Evolutionary conservation across 1,140 invertebrate species (phyloP), one percentile per base, ranked within the genome.

Genomic region (Anastatus disparis): DNA sequence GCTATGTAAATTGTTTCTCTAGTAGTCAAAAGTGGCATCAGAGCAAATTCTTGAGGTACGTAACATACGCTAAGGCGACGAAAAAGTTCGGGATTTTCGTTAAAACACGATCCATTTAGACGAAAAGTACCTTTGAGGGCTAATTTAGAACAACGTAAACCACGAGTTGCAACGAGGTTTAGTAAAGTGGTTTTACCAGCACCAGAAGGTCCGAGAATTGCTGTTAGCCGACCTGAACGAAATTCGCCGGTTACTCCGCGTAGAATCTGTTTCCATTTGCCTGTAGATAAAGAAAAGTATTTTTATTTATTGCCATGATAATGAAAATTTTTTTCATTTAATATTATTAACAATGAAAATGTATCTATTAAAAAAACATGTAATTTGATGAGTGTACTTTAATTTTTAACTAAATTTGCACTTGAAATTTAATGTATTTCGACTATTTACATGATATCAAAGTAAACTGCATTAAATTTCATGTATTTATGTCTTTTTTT

Each of bases 171-270:
- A 17, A 89, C 69, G 13, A 92, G 89, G 74, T 91, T 91, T 81
- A 93, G 86, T 3, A 93, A 82, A 2, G 91, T 92, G 17, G 91
- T 91, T 79, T 95, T 95, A 8, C 93, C 94, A 8, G 93, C 92
- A 7, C 93, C 93, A 0, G 92, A 93, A 17, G 93, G 93, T 2
- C 93, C 93, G 84, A 95, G 89, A 71, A 95, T 93, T 10, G 90
- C 91, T 0, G 91, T 92, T 42, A 95, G 73, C 85, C 89, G 87
- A 2, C 88, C 88, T 0, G 88, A 84, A 40, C 84, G 82, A 71
- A 91, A 89, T 38, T 86, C 81, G 1, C 90, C 90, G 44, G 82
- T 87, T 7, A 89, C 79, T 40, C 84, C 82, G 38, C 88, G 80
- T 20, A 93, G 76, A 55, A 93, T 90, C n/a, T 83, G 75, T 72